These are phyloP conservation scores for Enteromius paludinosus DNA, from an alignment of 2,797 vertebrate genomes.

Conservation along the genomic window DNA sequence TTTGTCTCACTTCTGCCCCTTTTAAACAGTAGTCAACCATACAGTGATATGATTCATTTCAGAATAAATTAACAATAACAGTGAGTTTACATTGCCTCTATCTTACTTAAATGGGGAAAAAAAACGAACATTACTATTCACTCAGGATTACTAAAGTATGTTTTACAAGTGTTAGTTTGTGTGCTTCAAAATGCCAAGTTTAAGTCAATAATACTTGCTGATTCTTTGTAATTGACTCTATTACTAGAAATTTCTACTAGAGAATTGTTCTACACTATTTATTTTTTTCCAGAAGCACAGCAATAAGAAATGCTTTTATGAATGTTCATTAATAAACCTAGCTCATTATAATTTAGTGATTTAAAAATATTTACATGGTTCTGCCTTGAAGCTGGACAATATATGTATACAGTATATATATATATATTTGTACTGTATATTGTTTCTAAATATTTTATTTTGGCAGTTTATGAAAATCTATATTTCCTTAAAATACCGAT, in stretches of 20 bases:
- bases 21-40: not conserved
- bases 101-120: not conserved
- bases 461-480: not conserved
- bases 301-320: not conserved
- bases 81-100: not conserved
- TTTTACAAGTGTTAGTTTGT: not conserved
- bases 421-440: too few relatives aligned
- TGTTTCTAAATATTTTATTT: not conserved
- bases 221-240: not conserved
- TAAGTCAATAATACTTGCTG: not conserved
- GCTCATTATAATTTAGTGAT: not conserved
- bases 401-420: too few relatives aligned
- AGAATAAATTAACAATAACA: not conserved
- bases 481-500: not conserved
- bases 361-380: not conserved
- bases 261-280: not conserved
- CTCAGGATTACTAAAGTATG: not conserved
- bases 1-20: not conserved
- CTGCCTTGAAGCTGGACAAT: not conserved
- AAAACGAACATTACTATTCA: not conserved
- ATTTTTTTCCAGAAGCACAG: not conserved
- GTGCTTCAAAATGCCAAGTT: not conserved
- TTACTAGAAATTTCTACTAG: not conserved
- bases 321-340: not conserved
- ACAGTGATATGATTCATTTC: not conserved